Evolutionary conservation across 2,888 invertebrate species (phyloP), one percentile per base, ranked within the genome.

Genomic region (Leptopilina drosophilae): DNA sequence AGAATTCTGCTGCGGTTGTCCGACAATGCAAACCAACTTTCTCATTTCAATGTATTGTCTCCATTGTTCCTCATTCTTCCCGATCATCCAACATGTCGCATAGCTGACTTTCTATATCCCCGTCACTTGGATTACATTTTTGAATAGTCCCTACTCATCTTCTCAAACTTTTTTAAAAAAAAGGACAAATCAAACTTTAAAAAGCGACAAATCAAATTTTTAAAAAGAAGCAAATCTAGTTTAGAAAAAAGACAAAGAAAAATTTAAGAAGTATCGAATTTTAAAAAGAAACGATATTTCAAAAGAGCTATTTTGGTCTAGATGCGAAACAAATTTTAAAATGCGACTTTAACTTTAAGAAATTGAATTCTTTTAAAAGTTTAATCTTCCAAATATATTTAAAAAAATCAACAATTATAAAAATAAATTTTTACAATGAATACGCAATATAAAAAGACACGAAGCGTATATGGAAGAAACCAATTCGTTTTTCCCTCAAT

Each of bases 11-110:
- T 73, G 85, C 85, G 86, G 85, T 87, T 87, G 86, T 87, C 87
- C 88, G 88, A 90, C 90, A 90, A 90, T 89, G 89, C 89, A 90
- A 89, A 90, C 90, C 89, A 89, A 89, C 88, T 89, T 89, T 90
- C 88, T 89, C 90, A 87, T 90, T 89, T 89, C 88, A 88, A 88
- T 88, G 89, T 89, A 90, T 89, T 89, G 89, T 90, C 88, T 87
- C 89, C 89, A 90, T 90, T 90, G 87, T 87, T 87, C 87, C 81
- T 84, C 83, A 81, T 84, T 85, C 85, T 85, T 87, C 82, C 83
- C 85, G 86, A 87, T 87, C 86, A 85, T 85, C 81, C 85, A 75
- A 76, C 62, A 67, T 46, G 49, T 78, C 76, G 65, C 80, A 73
- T 69, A 42, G 9, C 77, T 64, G 77, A 64, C 62, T 67, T 67